Conservation (phyloP, 2,797 vertebrate genomes). For the Nothura maculosa region DNA sequence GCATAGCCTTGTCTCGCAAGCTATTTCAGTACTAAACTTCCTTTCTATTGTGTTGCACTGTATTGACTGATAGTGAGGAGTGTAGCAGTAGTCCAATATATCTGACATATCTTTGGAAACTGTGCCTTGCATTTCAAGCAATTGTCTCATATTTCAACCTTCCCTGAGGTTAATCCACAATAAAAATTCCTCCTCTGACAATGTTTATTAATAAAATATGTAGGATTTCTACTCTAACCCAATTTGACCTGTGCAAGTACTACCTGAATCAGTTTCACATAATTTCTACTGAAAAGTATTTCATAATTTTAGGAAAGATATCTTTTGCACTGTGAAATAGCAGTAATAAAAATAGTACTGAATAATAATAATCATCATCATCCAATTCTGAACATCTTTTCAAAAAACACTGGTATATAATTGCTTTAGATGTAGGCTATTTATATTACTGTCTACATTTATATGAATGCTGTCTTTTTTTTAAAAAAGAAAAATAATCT, state of each 20-base stretch:
- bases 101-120: background rate
- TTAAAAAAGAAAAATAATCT: background rate
- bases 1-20: background rate
- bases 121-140: background rate
- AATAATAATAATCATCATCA: background rate
- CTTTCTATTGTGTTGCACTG: background rate
- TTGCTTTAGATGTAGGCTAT: background rate
- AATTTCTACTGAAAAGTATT: background rate
- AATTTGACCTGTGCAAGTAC: background rate
- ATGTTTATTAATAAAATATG: background rate
- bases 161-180: background rate
- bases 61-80: background rate
- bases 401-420: background rate
- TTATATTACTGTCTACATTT: background rate
- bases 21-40: background rate
- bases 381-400: background rate
- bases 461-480: background rate
- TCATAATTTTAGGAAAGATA: background rate
- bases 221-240: background rate
- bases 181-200: background rate
- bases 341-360: background rate
- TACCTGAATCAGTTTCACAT: background rate
- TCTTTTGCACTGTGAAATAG: background rate
- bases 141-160: background rate
- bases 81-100: background rate